phyloP scores from a whole-genome alignment of 2,797 vertebrate genomes.

The Lerista edwardsae region DNA sequence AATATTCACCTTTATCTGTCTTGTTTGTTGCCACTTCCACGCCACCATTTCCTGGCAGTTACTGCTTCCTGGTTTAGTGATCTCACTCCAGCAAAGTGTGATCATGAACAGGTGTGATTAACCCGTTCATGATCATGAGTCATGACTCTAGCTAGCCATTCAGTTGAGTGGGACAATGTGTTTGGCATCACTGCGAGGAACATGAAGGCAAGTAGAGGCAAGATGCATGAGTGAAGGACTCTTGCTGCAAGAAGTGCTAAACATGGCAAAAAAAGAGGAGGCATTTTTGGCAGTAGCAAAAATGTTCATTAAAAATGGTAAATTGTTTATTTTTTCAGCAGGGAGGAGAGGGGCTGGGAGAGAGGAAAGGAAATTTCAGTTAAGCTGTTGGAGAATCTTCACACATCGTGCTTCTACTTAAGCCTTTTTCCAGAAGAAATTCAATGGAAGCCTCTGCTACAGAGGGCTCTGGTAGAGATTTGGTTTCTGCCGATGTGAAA shows the following conservation, averaged over 20 bases:
- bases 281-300: background rate
- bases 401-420: constrained; percentile 7
- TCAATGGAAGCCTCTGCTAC: constrained; percentile 25
- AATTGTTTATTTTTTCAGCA: background rate
- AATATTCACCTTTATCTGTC: background rate
- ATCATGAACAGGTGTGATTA: too few species aligned
- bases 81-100: too few species aligned
- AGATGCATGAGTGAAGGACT: background rate
- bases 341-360: background rate
- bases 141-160: background rate
- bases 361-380: background rate
- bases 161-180: background rate
- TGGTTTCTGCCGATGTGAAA: constrained; percentile 34
- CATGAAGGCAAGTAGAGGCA: background rate
- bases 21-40: background rate
- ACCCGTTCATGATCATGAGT: too few species aligned
- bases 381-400: constrained; percentile 38
- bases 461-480: constrained; percentile 27
- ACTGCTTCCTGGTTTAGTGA: too few species aligned
- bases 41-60: too few species aligned
- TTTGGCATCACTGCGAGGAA: background rate
- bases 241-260: background rate
- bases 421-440: constrained; percentile 50
- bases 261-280: background rate
- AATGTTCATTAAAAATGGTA: background rate